Evolutionary conservation across 2,113 vertebrate species (phyloP), one percentile per base, ranked within the genome.

Genomic region (Patagioenas fasciata): DNA sequence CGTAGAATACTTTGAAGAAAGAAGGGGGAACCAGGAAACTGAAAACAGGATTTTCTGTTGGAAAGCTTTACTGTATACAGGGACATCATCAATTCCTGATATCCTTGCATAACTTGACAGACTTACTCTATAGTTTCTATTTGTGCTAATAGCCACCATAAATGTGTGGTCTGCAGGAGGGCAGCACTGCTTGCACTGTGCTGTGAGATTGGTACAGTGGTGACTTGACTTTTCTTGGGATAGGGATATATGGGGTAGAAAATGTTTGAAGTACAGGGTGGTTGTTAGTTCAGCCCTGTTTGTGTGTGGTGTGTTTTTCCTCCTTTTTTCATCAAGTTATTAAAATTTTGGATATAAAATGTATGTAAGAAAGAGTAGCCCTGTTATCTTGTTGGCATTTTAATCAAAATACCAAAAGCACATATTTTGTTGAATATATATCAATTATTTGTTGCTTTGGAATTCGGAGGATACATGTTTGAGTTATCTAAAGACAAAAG

Each of bases 311-410:
- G 21, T 50, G 6, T 19, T 19, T 47, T 47, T 10, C 44, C 44
- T 47, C 18, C 44, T 50, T n/a, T 11, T 48, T 8, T 4, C 17
- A 24, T 16, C 11, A 26, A 21, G 25, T 0, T 31, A n/a, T 0
- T 5, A 66, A 51, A 51, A 58, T 56, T 62, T 69, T 62, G 40
- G 7, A 10, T 54, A 31, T 38, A 13, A 5, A 11, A 1, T n/a
- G 2, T 51, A 17, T 31, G 6, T 58, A 24, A 62, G n/a, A 67
- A 70, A 28, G 20, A 58, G 17, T 58, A 83, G 36, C n/a, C 19
- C 31, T 71, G 19, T 81, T 89, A 40, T 2, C n/a, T 80, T 88
- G 31, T 9, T 94, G 34, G 15, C 28, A 32, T 80, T 74, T 79
- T 58, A 74, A 42, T 70, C 6, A 88, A 80, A 91, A 62, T 74